A percentile compares a stretch with the other conserved stretches of the same genome.
Evolutionary conservation across 1,140 invertebrate species (phyloP).

Genomic region (Ditylenchus dipsaci): DNA sequence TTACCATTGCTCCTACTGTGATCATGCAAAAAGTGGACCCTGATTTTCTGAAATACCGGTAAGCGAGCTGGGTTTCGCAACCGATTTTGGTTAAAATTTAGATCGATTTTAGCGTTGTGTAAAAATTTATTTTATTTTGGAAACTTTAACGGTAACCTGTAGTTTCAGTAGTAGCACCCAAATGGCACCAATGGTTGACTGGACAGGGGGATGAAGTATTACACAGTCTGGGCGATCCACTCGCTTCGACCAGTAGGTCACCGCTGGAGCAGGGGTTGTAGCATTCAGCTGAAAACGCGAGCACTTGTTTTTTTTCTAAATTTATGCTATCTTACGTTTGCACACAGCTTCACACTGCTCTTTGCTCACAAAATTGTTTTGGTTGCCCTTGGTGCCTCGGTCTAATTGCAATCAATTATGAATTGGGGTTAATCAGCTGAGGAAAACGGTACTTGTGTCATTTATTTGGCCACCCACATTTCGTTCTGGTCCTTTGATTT

Average conservation of each 20-base stretch:
- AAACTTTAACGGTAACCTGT: slow-evolving; percentile 55
- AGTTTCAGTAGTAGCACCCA: slow-evolving; percentile 48
- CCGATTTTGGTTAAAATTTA: no score
- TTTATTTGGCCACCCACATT: slow-evolving; percentile 11
- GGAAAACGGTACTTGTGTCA: not conserved
- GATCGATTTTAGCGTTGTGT: no score
- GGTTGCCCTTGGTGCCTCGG: slow-evolving; percentile 49
- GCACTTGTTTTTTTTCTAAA: not conserved
- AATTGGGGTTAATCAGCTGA: not conserved
- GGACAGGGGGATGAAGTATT: slow-evolving; percentile 49
- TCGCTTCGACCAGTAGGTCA: slow-evolving; percentile 40
- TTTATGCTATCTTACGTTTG: slow-evolving; percentile 24
- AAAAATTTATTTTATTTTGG: not conserved
- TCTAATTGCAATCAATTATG: not conserved
- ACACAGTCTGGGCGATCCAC: slow-evolving; percentile 46
- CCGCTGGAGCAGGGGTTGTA: slow-evolving; percentile 52
- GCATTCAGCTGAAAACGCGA: slow-evolving; percentile 25
- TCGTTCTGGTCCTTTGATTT: no score
- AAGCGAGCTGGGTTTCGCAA: no score
- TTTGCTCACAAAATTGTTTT: slow-evolving; percentile 45
- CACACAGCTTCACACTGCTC: slow-evolving; percentile 29
- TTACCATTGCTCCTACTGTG: no score
- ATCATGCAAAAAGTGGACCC: no score
- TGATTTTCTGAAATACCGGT: no score
- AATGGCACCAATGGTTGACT: slow-evolving; percentile 53